Evolutionary conservation across 2,113 vertebrate species (phyloP), one percentile per base, ranked within the genome.

Genomic region (Gymnobelideus leadbeateri): DNA sequence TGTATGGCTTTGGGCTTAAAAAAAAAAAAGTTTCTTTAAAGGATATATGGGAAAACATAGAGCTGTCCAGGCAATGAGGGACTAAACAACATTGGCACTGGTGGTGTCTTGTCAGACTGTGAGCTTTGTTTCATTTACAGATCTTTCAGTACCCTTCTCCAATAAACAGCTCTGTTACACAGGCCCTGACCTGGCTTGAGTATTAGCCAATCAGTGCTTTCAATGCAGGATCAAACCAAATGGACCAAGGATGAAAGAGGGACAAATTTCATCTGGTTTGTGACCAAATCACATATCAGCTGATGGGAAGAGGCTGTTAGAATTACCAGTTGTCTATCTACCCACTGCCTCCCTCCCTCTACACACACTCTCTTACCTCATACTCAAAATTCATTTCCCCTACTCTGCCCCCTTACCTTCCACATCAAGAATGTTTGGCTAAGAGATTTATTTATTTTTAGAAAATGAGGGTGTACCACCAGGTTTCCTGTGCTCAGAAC

Each of bases 331-430:
- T 43, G n/a, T 84, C 68, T 84, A 43, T 23, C 37, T 43, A 84
- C 7, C 68, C n/a, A 84, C 16, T 84, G 9, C 37, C n/a, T 43
- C n/a, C 68, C 68, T 43, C 6, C 19, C n/a, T 43, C 19, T 37
- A 43, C n/a, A 43, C 6, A 43, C 16, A 84, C 68, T 43, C 68
- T 84, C 37, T 84, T 84, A 84, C 68, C 68, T 84, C 68, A 84
- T 43, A 14, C n/a, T 43, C n/a, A 84, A 68, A n/a, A 19, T 84
- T 84, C 19, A 43, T 16, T 84, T 19, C 6, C n/a, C 43, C 16
- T 7, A 84, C 68, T 43, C 68, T 84, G 43, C 37, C n/a, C 68
- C n/a, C 95, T 92, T 94, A 77, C 68, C 90, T 96, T 97, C 51
- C 24, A 89, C 46, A 90, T 55, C 8, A 47, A 94, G 90, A 95